These are phyloP conservation scores for Gymnocypris eckloni DNA, from an alignment of 2,797 vertebrate genomes.

Conservation along the genomic window DNA sequence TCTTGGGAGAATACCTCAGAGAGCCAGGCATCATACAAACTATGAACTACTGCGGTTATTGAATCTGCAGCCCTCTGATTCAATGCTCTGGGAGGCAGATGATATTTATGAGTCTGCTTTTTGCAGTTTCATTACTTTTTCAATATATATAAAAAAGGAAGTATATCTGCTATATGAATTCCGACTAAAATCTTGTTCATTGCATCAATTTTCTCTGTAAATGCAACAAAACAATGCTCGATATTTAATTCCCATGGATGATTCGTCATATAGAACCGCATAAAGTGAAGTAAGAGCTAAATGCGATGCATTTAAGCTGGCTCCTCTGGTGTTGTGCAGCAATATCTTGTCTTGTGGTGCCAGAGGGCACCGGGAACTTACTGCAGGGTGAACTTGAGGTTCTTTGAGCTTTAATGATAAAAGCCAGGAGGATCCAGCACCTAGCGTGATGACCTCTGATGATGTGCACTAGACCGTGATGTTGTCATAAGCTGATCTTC, in stretches of 20 bases:
- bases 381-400: conserved; percentile 25
- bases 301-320: conserved; percentile 11
- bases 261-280: not conserved
- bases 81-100: conserved; percentile 39
- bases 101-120: conserved; percentile 24
- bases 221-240: not conserved
- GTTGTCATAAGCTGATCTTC: conserved; percentile 41
- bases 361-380: conserved; percentile 4
- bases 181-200: conserved; percentile 14
- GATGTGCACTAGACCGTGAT: conserved; percentile 43
- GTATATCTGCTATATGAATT: not conserved
- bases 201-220: not conserved
- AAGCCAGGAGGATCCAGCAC: conserved; percentile 45
- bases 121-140: conserved; percentile 42
- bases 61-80: conserved; percentile 42
- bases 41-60: conserved; percentile 47
- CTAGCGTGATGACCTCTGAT: conserved; percentile 48
- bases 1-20: conserved; percentile 43
- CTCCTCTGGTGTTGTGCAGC: not conserved
- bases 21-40: conserved; percentile 49
- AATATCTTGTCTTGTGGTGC: conserved; percentile 7
- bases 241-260: not conserved
- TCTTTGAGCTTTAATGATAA: conserved; percentile 46
- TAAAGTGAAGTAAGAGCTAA: conserved; percentile 5
- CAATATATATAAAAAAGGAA: conserved; percentile 24